Evolutionary conservation across 2,113 vertebrate genomes (phyloP), one percentile per base, ranked within the genome.

Genomic region (Salvelinus sp.): DNA sequence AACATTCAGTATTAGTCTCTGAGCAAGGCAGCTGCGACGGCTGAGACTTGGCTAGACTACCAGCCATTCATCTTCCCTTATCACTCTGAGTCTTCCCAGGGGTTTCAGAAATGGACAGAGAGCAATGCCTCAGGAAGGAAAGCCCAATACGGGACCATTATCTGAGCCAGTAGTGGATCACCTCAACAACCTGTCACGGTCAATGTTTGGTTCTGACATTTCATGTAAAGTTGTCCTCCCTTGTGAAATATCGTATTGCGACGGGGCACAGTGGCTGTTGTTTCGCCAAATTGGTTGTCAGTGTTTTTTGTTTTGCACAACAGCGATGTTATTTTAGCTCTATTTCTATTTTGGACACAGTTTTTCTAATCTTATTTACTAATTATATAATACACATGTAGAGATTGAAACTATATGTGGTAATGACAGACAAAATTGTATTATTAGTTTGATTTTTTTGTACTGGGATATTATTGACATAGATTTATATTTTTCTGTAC

Each of bases 111-210:
- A 44, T 44, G 38, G 38, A 44, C 38, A 25, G 68, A 75, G 48
- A 79, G 72, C 81, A 76, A 23, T 44, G 33, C 5, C 30, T 78
- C 72, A 74, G 62, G 72, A 79, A 73, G 60, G 72, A 80, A 54
- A 14, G 14, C 71, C 75, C 76, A 63, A 23, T 81, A 74, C 70
- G 82, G 7, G 77, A 72, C 79, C 67, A 73, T 87, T 87, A 87
- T 88, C 85, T 83, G 77, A 85, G 76, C 25, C 82, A 30, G 70
- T 83, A 89, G 90, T 86, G 83, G 85, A 91, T 91, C 83, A 87
- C 80, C 76, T 84, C 73, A 76, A 75, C 81, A 84, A 80, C 65
- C 78, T 84, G 82, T 88, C 87, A 89, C 10, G 60, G 81, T 83
- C 86, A 79, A 80, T 85, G 85, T 85, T 85, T 82, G 82, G 9